Percentiles rank a stretch among this genome's conserved stretches.
Conservation (phyloP, 64 coral and sea anemone species). For the Pachyseris speciosa region DNA sequence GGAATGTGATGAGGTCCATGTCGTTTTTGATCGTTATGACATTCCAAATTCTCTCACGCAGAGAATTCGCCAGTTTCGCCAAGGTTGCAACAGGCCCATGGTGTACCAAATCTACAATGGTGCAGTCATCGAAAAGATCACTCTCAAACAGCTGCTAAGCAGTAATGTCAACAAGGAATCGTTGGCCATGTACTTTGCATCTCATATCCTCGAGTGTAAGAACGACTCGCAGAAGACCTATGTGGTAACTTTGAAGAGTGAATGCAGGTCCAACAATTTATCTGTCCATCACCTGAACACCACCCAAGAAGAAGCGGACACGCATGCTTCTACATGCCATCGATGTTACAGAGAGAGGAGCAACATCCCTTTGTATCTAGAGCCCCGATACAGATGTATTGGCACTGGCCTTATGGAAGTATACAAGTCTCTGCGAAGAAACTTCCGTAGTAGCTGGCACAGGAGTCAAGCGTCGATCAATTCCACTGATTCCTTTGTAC, state of each 20-base stretch:
- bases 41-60: constrained; percentile 36
- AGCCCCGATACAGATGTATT: too few species aligned
- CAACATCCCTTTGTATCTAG: too few species aligned
- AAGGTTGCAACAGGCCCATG: not conserved
- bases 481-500: too few species aligned
- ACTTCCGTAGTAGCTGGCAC: too few species aligned
- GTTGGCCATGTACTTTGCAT: not conserved
- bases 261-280: too few species aligned
- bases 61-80: constrained; percentile 30
- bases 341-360: not conserved
- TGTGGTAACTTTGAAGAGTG: not conserved
- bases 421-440: too few species aligned
- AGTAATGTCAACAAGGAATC: not conserved
- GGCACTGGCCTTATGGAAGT: too few species aligned
- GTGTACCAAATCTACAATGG: too few species aligned
- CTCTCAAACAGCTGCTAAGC: not conserved
- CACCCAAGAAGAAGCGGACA: not conserved
- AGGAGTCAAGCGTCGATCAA: too few species aligned
- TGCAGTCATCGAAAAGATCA: too few species aligned
- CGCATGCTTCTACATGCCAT: constrained; percentile 21
- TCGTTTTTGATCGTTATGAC: constrained; percentile 57
- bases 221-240: constrained; percentile 7
- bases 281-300: too few species aligned
- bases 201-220: too few species aligned
- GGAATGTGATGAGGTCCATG: constrained; percentile 27